These are phyloP conservation scores for Cathartes aura DNA, from an alignment of 2,113 vertebrate genomes.

Conservation along the genomic window DNA sequence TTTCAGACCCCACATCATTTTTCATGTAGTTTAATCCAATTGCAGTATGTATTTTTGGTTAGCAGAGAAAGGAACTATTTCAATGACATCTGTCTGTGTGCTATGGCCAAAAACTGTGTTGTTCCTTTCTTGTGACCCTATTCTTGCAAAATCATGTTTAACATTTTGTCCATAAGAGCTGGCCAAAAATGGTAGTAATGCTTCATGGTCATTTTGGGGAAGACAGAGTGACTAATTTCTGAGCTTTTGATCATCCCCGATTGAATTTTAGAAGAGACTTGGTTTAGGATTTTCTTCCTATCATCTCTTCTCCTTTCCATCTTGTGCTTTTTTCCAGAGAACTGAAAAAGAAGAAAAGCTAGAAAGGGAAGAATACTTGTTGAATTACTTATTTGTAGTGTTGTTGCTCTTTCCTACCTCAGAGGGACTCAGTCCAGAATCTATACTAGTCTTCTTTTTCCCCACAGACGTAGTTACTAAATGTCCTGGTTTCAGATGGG, in stretches of 20 bases:
- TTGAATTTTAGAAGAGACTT: neutral
- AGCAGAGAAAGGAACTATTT: neutral
- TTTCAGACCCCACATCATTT: neutral
- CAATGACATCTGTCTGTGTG: neutral
- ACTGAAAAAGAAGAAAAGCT: neutral
- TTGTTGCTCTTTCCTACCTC: neutral
- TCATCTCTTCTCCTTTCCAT: neutral
- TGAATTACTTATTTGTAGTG: neutral
- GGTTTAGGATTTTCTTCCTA: neutral
- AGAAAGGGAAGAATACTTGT: neutral
- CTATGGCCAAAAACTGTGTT: neutral
- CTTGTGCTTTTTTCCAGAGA: neutral
- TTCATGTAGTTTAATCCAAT: neutral
- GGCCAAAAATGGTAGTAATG: neutral
- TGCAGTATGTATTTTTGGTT: neutral
- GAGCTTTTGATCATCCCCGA: neutral
- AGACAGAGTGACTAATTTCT: neutral
- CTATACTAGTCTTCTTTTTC: neutral
- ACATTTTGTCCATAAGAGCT: neutral
- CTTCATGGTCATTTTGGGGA: neutral
- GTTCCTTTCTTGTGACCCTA: neutral
- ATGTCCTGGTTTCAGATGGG: no score
- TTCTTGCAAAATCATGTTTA: neutral
- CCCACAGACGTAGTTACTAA: neutral
- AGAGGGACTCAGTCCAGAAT: neutral